Base-by-base conservation (phyloP, 92 coral and sea anemone species). In the Phenganax stokvisi region DNA sequence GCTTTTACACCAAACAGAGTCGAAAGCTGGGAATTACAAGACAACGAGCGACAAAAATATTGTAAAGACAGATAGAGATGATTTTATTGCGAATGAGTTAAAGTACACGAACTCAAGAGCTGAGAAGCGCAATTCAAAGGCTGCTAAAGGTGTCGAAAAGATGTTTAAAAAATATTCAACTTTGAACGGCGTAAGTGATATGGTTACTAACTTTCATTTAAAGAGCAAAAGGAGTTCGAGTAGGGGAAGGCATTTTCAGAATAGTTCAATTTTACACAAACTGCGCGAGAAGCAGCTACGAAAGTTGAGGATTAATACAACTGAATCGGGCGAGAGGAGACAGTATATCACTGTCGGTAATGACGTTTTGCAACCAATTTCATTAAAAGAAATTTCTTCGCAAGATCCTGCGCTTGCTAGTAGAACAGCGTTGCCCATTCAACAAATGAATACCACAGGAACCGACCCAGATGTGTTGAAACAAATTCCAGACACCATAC, bases 281-380 rank as follows among this genome's bases (percentile, higher is more conserved):
- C 67, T 60, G 30, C 27, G 25, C n/a, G 58, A 57, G 54, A 60
- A 76, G 16, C 44, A 76, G 52, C 81, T 76, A 3, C 69, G 27
- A 25, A 25, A 37, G 44, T 59, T 56, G 10, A 76, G 60, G 67
- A 31, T 9, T 20, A 60, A 60, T 58, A 7, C 13, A 29, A 76
- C 70, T 20, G 71, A 76, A 60, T 76, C 59, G 56, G 81, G 81
- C 28, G 20, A 76, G 25, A 15, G 81, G 60, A 76, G 81, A 29
- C 81, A 76, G 13, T 57, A 20, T 76, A 54, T 76, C n/a, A 60
- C 55, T 7, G 55, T 12, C 20, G 20, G 10, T 0, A 76, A 59
- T 76, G 69, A 17, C 10, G 60, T 3, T 20, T 8, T 58, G 53
- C 54, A 44, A 57, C 9, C 28, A 31, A 11, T 17, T 8, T 8